Conservation (phyloP, 37 sponge, comb jelly and placozoan genomes). For the Petrosia ficiformis region DNA sequence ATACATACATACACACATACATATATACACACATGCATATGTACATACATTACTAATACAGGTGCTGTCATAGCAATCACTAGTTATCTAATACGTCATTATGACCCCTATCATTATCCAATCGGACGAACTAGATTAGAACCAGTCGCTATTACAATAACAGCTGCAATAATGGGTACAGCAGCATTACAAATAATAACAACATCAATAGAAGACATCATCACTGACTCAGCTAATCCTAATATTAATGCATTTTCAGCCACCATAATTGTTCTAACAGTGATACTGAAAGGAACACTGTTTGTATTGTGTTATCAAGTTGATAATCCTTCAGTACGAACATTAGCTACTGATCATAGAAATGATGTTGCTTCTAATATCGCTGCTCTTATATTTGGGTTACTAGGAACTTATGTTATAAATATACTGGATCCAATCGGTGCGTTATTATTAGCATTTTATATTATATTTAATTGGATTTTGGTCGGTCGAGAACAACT, state of each 20-base stretch:
- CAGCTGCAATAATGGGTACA: conserved; percentile 62
- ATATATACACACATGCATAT: conserved; percentile 18
- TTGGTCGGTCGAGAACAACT: conserved; percentile 48
- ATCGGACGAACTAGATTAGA: conserved; percentile 46
- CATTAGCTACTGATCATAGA: conserved; percentile 52
- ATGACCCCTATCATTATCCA: conserved; percentile 42
- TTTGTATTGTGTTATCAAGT: conserved; percentile 38
- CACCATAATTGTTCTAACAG: conserved; percentile 28
- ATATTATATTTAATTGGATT: conserved; percentile 59
- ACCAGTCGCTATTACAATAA: conserved; percentile 51
- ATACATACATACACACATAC: conserved; percentile 49
- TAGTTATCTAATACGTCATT: conserved; percentile 26
- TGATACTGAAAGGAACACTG: conserved; percentile 28
- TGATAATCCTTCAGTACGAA: conserved; percentile 45
- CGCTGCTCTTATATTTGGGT: conserved; percentile 47
- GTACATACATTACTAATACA: no score
- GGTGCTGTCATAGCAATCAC: conserved; percentile 32
- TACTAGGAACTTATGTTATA: conserved; percentile 48
- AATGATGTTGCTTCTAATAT: conserved; percentile 46
- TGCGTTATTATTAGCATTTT: conserved; percentile 41
- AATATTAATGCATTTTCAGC: conserved; percentile 41
- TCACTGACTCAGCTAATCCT: conserved; percentile 7
- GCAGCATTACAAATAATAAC: conserved; percentile 56
- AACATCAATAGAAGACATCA: conserved; percentile 26
- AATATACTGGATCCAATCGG: conserved; percentile 40